These are phyloP conservation scores for Sander lucioperca DNA, from an alignment of 2,113 vertebrate species.

Conservation along the genomic window DNA sequence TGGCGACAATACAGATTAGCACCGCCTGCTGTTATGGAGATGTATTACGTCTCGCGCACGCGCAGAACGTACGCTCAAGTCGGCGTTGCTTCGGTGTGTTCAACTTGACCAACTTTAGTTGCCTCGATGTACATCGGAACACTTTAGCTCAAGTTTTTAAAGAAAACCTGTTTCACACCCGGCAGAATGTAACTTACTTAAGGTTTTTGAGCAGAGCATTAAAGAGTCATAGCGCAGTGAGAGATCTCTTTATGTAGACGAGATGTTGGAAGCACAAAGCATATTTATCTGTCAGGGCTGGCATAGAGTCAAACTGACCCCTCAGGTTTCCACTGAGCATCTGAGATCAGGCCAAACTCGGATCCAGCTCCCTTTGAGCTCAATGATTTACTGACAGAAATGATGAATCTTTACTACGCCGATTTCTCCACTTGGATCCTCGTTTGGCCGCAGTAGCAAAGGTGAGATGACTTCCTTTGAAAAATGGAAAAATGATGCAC, in stretches of 20 bases:
- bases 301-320: conserved; percentile 62
- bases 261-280: conserved; percentile 57
- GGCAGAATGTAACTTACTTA: conserved; percentile 36
- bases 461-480: conserved; percentile 44
- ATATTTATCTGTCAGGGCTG: conserved; percentile 68
- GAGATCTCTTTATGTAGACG: conserved; percentile 57
- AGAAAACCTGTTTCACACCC: conserved; percentile 15
- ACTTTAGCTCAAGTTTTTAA: neutral
- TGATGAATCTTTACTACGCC: conserved; percentile 38
- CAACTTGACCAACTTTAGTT: neutral
- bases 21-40: too few species aligned
- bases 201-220: conserved; percentile 39
- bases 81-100: too few species aligned
- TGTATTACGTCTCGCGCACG: too few species aligned
- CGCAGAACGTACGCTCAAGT: too few species aligned
- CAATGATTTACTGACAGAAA: conserved; percentile 61
- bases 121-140: neutral
- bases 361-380: conserved; percentile 53
- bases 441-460: conserved; percentile 23
- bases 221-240: conserved; percentile 43
- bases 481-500: conserved; percentile 3
- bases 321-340: conserved; percentile 58
- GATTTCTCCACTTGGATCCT: conserved; percentile 40
- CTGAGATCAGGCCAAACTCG: conserved; percentile 62
- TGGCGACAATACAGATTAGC: too few species aligned